Conservation (phyloP, 2,888 invertebrate genomes). For the Zelleria hepariella region DNA sequence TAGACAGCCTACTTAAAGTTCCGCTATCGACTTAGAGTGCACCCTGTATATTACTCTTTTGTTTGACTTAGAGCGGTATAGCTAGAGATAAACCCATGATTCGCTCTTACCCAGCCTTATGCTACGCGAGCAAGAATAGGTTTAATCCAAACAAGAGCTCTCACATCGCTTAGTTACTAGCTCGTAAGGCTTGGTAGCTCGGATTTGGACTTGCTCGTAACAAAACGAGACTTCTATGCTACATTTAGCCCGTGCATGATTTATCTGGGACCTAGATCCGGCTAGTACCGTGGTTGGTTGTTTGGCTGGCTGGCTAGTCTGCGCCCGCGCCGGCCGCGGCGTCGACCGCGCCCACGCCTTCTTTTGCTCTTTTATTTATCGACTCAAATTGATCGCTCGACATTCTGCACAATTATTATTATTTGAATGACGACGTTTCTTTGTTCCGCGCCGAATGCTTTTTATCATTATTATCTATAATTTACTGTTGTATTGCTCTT, state of each 20-base stretch:
- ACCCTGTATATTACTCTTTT: no score
- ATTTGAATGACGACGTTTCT: slow-evolving; percentile 2
- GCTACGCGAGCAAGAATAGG: no score
- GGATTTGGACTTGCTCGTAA: no score
- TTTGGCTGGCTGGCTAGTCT: neutral
- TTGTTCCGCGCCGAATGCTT: slow-evolving; percentile 8
- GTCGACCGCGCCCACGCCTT: slow-evolving; percentile 50
- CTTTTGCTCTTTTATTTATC: slow-evolving; percentile 51
- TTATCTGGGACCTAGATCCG: slow-evolving; percentile 63
- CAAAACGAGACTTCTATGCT: neutral
- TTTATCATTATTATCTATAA: neutral
- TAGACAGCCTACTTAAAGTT: no score
- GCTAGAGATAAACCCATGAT: no score
- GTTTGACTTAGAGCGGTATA: no score
- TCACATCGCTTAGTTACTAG: no score
- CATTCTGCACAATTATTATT: slow-evolving; percentile 23
- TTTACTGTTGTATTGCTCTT: neutral
- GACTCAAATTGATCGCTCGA: slow-evolving; percentile 50
- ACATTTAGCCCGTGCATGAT: slow-evolving; percentile 39
- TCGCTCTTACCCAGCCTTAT: no score
- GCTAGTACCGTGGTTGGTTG: slow-evolving; percentile 36
- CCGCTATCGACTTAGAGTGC: no score
- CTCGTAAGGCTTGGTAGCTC: no score
- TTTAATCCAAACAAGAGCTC: no score
- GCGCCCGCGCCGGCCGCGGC: slow-evolving; percentile 21